These are phyloP conservation scores for Hydropsyche betteni DNA, from an alignment of 2,888 invertebrate genomes.

Conservation along the genomic window DNA sequence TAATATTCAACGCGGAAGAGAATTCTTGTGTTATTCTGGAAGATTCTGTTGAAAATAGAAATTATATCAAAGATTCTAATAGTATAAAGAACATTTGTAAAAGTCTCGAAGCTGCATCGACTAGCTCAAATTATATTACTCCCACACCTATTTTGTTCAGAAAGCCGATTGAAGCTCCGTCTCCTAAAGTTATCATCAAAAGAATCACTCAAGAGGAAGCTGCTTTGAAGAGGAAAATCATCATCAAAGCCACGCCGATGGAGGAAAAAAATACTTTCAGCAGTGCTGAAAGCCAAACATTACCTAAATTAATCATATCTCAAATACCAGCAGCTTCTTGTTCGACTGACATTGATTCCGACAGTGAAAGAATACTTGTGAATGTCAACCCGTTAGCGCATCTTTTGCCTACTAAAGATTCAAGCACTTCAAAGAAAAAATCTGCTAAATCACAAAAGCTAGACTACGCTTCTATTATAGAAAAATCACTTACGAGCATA, in stretches of 20 bases:
- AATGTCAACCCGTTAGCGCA: conserved; percentile 29
- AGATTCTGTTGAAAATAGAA: conserved; percentile 17
- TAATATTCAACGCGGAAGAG: conserved; percentile 19
- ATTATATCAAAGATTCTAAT: not conserved
- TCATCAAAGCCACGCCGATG: not conserved
- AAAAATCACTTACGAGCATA: conserved; percentile 20
- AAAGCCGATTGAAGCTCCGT: not conserved
- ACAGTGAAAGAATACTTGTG: not conserved
- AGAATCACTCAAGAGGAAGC: conserved; percentile 29
- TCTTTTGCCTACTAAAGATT: not conserved
- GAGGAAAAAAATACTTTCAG: not conserved
- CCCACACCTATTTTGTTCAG: not conserved
- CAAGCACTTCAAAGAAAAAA: not conserved
- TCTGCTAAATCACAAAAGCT: not conserved
- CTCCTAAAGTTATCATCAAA: conserved; percentile 21
- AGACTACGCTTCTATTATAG: conserved; percentile 29
- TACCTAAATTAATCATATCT: not conserved
- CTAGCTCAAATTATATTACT: not conserved
- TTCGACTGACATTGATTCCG: too few relatives aligned
- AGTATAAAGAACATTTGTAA: not conserved
- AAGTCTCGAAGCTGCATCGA: not conserved
- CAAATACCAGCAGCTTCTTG: not conserved
- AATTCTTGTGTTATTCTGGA: not conserved
- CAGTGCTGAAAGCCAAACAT: not conserved
- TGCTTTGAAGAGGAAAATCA: conserved; percentile 1